Evolutionary conservation across 2,797 vertebrate genomes (phyloP).

Genomic region (Setipinna tenuifilis): DNA sequence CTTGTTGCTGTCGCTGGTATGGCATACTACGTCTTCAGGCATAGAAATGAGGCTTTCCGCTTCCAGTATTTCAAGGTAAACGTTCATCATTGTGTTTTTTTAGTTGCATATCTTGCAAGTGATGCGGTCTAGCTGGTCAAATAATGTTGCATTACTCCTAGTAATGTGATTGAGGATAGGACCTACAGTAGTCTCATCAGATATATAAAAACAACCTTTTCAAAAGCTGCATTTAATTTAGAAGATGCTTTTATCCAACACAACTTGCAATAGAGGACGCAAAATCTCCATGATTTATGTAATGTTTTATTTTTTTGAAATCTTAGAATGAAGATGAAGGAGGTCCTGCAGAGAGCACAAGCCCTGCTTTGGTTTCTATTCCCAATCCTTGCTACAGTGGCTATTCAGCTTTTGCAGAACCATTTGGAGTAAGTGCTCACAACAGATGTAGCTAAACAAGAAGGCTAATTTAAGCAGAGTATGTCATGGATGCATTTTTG

Average conservation of each 20-base stretch:
- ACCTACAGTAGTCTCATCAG: neutral
- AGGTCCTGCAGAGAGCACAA: conserved; percentile 59
- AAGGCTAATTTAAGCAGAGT: neutral
- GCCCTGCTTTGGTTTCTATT: conserved; percentile 81
- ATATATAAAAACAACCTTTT: neutral
- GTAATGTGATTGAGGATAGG: neutral
- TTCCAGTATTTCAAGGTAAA: conserved; percentile 87
- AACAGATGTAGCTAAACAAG: neutral
- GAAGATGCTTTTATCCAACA: no score
- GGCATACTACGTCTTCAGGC: conserved; percentile 74
- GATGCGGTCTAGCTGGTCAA: neutral
- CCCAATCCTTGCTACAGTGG: conserved; percentile 86
- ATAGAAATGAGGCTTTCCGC: conserved; percentile 75
- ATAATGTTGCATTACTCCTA: neutral
- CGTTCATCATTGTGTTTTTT: neutral
- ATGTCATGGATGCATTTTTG: neutral
- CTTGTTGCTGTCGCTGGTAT: conserved; percentile 64
- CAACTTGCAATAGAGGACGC: neutral
- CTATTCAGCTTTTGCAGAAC: conserved; percentile 74
- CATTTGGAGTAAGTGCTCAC: conserved; percentile 76
- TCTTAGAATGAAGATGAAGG: conserved; percentile 76
- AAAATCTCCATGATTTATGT: neutral
- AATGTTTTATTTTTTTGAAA: neutral
- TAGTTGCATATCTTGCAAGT: neutral
- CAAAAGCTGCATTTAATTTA: neutral